phyloP scores from a whole-genome alignment of 2,797 vertebrate genomes.

The Smutsia temminckii region DNA sequence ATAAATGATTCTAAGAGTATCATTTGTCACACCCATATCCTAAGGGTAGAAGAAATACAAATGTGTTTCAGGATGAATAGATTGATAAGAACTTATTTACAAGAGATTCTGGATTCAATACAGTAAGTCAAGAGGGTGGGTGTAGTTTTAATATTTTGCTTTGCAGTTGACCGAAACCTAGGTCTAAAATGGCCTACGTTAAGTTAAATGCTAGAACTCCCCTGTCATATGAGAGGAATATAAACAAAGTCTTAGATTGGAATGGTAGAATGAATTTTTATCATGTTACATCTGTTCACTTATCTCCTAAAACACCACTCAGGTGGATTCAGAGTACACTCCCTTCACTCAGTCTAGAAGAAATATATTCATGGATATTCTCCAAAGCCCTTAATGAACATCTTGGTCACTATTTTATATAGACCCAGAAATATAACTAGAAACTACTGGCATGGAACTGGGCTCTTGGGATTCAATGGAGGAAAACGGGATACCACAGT shows the following conservation, averaged over 20 bases:
- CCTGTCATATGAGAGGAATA: not conserved
- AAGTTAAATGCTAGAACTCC: not conserved
- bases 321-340: not conserved
- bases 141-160: not conserved
- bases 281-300: not conserved
- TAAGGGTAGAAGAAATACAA: not conserved
- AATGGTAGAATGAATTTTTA: not conserved
- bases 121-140: not conserved
- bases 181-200: not conserved
- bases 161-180: not conserved
- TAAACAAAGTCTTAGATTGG: not conserved
- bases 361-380: not conserved
- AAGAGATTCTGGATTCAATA: not conserved
- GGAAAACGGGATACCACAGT: not conserved
- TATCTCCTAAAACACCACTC: not conserved
- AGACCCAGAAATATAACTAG: not conserved
- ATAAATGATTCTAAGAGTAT: not conserved
- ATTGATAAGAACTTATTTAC: not conserved
- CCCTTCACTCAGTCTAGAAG: not conserved
- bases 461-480: not conserved
- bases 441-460: not conserved
- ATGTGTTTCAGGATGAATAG: not conserved
- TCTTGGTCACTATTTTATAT: not conserved
- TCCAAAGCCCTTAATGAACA: not conserved
- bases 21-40: too few relatives aligned